Percentiles rank a stretch among this genome's conserved stretches.
Evolutionary conservation across 2,888 invertebrate species (phyloP).

Genomic region (Diachrysia chrysitis): DNA sequence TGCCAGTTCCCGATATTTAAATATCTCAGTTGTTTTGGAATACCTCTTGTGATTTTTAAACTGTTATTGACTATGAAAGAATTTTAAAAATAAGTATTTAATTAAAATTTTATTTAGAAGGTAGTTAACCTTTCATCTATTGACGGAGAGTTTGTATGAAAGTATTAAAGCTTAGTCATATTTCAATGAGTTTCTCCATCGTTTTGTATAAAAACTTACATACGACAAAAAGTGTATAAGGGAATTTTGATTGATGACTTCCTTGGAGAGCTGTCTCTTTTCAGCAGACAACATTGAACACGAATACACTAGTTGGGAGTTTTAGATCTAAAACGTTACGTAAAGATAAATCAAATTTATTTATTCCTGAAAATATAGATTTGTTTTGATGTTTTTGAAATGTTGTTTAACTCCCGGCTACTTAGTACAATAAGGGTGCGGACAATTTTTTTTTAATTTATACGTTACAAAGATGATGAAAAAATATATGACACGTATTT

Average conservation of each 20-base stretch:
- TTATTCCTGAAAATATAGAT: no score
- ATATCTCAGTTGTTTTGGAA: conserved; percentile 51
- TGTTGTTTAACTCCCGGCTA: not conserved
- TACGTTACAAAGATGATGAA: no score
- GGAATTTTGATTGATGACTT: not conserved
- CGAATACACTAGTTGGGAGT: not conserved
- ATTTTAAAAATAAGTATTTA: conserved; percentile 14
- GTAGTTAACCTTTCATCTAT: not conserved
- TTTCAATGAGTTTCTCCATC: not conserved
- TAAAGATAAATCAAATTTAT: no score
- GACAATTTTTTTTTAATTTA: no score
- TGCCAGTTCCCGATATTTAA: conserved; percentile 56
- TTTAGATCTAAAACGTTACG: not conserved
- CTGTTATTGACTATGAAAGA: conserved; percentile 13
- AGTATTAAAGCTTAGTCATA: not conserved
- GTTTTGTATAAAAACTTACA: not conserved
- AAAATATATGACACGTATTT: no score
- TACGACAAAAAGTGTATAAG: not conserved
- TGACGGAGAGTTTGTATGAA: not conserved
- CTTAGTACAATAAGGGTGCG: no score
- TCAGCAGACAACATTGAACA: not conserved
- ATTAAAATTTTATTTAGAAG: not conserved
- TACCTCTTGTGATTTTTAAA: conserved; percentile 24
- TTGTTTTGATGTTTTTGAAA: no score
- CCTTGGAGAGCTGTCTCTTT: not conserved